Base-by-base conservation (phyloP, 2,888 invertebrate species). In the Tiphia femorata region DNA sequence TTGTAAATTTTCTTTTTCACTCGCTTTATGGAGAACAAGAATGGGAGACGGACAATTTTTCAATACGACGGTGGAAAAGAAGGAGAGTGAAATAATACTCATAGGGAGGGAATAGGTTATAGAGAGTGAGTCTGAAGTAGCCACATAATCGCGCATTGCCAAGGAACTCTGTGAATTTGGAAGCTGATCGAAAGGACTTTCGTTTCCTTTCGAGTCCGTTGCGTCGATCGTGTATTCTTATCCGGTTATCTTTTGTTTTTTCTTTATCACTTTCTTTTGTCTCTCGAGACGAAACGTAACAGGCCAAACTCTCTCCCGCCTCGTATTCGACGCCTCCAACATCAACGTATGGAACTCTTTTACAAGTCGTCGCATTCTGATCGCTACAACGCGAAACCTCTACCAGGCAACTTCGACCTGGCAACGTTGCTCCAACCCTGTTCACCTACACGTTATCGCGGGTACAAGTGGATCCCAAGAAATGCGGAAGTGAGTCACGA, bases 291-390 rank as follows among this genome's bases (percentile, higher is more conserved):
- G 44, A 61, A 35, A 60, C 59, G 62, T 56, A 64, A 69, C 79
- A 79, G 79, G 79, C 79, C 80, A 80, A 77, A 76, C 44, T 79
- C 79, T 74, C 77, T 75, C 71, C 69, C 65, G 69, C 65, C 63
- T 73, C 67, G 65, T 51, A 59, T 58, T 59, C 67, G 64, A 68
- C 62, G 72, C 72, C 72, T 72, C 68, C 72, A 68, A 73, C 64
- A 65, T 70, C 68, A 73, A 73, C 58, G 67, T 64, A 70, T 72
- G 70, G 73, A 70, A 77, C 72, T 71, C 70, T 58, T 73, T 68
- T 64, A 67, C 66, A 63, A 53, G 10, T 40, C 59, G 46, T 52
- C 55, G 64, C 49, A 47, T 52, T 49, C 55, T 35, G 35, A 56
- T n/a, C n/a, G n/a, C n/a, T n/a, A n/a, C n/a, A n/a, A n/a, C n/a